Conservation (phyloP, 2,888 invertebrate genomes). For the Ophioninae sp. region DNA sequence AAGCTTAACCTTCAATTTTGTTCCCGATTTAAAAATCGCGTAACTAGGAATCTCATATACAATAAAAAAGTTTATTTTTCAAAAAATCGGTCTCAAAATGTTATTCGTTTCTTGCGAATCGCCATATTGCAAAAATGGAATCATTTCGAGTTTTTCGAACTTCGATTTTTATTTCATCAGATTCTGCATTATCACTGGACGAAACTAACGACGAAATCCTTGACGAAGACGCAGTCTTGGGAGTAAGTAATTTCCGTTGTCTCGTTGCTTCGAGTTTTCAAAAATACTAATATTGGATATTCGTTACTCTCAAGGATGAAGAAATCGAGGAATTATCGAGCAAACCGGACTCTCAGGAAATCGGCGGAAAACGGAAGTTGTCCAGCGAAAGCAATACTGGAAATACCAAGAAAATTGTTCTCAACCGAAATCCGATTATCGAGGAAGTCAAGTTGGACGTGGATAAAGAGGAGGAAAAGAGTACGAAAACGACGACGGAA, state of each 20-base stretch:
- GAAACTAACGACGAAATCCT: conserved; percentile 82
- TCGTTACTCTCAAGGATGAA: conserved; percentile 73
- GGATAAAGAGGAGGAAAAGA: conserved; percentile 66
- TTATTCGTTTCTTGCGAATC: not conserved
- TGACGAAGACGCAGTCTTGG: conserved; percentile 83
- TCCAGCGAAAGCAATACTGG: conserved; percentile 74
- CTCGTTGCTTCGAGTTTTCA: not conserved
- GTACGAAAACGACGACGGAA: conserved; percentile 59
- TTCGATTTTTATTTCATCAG: conserved; percentile 60
- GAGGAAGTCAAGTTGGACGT: conserved; percentile 75
- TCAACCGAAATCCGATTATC: conserved; percentile 79
- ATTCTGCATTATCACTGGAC: conserved; percentile 81
- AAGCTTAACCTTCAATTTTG: not conserved
- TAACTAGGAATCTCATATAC: too few relatives aligned
- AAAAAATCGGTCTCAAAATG: too few relatives aligned
- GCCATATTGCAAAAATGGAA: not conserved
- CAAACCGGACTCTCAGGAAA: conserved; percentile 77
- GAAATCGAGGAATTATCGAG: conserved; percentile 77
- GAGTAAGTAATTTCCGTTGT: conserved; percentile 77
- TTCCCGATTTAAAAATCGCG: not conserved
- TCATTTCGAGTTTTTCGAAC: conserved; percentile 16
- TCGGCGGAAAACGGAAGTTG: conserved; percentile 75
- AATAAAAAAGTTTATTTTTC: too few relatives aligned
- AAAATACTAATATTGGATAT: conserved; percentile 9
- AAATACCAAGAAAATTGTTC: conserved; percentile 83